Evolutionary conservation across 2,113 vertebrate species (phyloP).

Genomic region (Boulengeromyrus knoepffleri): DNA sequence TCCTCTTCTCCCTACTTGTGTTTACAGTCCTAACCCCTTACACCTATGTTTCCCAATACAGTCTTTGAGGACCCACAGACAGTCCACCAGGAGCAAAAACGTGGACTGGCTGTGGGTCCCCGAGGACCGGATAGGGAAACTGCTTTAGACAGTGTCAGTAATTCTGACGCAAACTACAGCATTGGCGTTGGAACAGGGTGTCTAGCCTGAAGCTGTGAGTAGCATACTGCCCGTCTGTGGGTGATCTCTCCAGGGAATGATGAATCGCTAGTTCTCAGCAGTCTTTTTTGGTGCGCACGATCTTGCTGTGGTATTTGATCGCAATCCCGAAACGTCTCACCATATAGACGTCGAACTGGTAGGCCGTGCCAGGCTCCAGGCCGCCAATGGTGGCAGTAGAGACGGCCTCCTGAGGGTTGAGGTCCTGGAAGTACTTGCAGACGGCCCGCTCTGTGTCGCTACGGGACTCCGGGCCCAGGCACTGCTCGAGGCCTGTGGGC

Average conservation of each 20-base stretch:
- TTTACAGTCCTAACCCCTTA: not conserved
- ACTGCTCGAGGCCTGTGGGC: constrained; percentile 46
- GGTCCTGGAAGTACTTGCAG: constrained; percentile 80
- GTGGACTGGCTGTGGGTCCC: not conserved
- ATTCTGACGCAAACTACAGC: not conserved
- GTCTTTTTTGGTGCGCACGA: constrained; percentile 73
- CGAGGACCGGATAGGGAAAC: not conserved
- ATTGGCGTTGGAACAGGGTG: not conserved
- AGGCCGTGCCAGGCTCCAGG: constrained; percentile 64
- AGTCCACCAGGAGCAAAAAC: not conserved
- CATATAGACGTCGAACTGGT: constrained; percentile 81
- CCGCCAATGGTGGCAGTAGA: constrained; percentile 73
- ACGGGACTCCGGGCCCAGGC: constrained; percentile 71
- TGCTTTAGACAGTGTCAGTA: not conserved
- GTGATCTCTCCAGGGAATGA: not conserved
- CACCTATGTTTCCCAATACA: not conserved
- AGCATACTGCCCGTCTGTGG: not conserved
- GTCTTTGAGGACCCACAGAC: not conserved
- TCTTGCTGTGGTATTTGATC: constrained; percentile 77
- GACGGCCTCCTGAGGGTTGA: constrained; percentile 70
- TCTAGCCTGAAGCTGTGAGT: not conserved
- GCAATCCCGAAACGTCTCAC: constrained; percentile 76
- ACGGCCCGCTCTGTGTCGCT: constrained; percentile 71
- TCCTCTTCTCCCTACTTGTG: not conserved
- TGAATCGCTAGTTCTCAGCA: constrained; percentile 54